Base-by-base conservation (phyloP, 2,888 invertebrate genomes). In the Agrotis segetum region DNA sequence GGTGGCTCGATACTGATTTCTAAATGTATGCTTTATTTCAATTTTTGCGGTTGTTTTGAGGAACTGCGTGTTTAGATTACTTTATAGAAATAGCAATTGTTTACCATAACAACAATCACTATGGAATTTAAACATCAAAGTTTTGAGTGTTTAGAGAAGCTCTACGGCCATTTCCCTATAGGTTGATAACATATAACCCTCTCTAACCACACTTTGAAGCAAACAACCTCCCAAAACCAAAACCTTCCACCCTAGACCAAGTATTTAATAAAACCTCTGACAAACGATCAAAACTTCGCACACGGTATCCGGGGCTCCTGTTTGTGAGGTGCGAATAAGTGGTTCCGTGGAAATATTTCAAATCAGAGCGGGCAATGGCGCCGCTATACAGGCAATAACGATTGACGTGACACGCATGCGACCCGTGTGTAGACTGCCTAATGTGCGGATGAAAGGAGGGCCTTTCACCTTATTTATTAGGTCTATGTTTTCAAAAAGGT, bases 291-390 rank as follows among this genome's bases (percentile, higher is more conserved):
- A 93, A 87, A 91, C 86, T 75, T 85, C 72, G 68, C 70, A 78
- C 78, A 75, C 88, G 77, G 71, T 77, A 85, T 85, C 77, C 82
- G 83, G 81, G 82, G 83, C 85, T 87, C 86, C 85, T 90, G 88
- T 90, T 92, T 89, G 91, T 85, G 91, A 95, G 94, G 92, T 92
- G 92, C 92, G 94, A 92, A 93, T 96, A 95, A 96, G 95, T 95
- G 95, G 93, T 94, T 95, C 91, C 95, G 95, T 96, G 96, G 91
- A 96, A 96, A 95, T 95, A 96, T 96, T 96, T 95, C 94, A 95
- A 96, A 96, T 96, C 95, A 94, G 94, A 85, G 89, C 93, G 88
- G 90, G 90, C 91, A 89, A 89, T 88, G 90, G 91, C 90, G 87
- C 81, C 85, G 86, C 88, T 87, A 90, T 93, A 93, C 92, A 92